Evolutionary conservation across 2,797 vertebrate genomes (phyloP).

Genomic region (Scolopax bukidnonensis): DNA sequence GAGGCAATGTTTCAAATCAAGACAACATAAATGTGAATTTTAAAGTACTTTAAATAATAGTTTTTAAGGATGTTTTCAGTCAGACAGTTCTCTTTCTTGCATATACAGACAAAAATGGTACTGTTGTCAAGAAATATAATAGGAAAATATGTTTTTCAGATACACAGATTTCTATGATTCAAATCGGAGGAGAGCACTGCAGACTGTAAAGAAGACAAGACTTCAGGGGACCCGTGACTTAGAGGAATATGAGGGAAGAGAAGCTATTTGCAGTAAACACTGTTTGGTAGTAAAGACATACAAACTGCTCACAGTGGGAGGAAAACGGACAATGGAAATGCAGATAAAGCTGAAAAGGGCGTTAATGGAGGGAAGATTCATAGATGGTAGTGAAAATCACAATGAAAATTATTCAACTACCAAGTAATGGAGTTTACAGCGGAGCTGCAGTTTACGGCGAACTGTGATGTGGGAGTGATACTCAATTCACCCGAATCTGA

Average conservation of each 20-base stretch:
- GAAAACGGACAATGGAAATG: background rate
- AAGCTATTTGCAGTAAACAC: background rate
- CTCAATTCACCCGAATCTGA: background rate
- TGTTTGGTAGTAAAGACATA: background rate
- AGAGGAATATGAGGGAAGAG: background rate
- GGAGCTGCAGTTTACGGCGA: background rate
- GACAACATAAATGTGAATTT: background rate
- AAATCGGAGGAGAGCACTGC: background rate
- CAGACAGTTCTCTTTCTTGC: background rate
- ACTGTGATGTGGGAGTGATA: background rate
- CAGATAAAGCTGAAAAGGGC: background rate
- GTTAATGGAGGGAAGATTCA: background rate
- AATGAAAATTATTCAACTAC: slow-evolving; percentile 11
- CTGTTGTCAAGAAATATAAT: background rate
- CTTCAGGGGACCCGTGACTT: background rate
- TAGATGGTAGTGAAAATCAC: background rate
- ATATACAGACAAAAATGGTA: background rate
- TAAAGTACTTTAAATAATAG: background rate
- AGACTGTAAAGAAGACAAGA: background rate
- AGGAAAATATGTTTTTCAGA: background rate
- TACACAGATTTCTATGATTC: background rate
- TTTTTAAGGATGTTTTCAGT: background rate
- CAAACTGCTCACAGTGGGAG: background rate
- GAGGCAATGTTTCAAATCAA: background rate
- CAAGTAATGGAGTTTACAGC: background rate